These are phyloP conservation scores for Nannospalax galili DNA, from an alignment of 2,113 vertebrate genomes.

Conservation along the genomic window DNA sequence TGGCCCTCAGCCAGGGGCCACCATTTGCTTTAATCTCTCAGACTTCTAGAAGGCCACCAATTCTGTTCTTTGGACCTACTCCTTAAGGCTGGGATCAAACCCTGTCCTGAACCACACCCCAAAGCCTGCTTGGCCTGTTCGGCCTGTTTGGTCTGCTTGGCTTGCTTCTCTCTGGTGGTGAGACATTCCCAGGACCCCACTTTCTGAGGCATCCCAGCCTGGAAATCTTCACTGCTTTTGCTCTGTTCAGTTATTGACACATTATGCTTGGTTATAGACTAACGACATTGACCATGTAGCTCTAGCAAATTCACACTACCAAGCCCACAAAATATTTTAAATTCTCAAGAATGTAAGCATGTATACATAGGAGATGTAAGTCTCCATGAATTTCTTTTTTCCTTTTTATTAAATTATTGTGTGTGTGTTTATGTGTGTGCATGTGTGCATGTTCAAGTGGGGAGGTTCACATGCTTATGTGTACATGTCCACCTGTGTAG, in stretches of 20 bases:
- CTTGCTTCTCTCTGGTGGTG: background rate
- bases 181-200: background rate
- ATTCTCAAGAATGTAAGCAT: background rate
- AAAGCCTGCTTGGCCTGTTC: background rate
- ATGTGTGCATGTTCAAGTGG: background rate
- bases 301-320: background rate
- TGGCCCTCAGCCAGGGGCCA: background rate
- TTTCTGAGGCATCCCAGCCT: background rate
- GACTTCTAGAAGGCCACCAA: background rate
- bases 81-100: background rate
- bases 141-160: no score
- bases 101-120: background rate
- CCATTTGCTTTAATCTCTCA: background rate
- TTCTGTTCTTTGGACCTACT: background rate
- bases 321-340: background rate
- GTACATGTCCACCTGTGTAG: no score
- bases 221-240: background rate
- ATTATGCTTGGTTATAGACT: background rate
- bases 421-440: background rate
- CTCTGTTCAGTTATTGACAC: background rate
- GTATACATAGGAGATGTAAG: background rate
- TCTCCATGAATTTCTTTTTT: background rate
- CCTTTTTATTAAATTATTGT: background rate
- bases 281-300: background rate
- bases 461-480: no score